phyloP scores from a whole-genome alignment of 2,888 invertebrate species.

The Serrognathus titanus region DNA sequence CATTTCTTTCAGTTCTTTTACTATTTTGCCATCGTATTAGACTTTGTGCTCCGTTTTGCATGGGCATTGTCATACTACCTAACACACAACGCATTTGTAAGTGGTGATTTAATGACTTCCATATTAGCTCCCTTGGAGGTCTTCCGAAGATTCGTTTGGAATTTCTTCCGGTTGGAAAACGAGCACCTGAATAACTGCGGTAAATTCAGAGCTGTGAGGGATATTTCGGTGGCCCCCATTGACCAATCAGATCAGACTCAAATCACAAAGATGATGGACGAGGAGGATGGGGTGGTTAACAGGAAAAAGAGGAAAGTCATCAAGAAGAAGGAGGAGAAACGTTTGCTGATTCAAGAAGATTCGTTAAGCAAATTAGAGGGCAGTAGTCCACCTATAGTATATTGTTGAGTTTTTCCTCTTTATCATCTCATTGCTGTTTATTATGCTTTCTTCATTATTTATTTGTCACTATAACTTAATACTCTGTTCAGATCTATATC shows the following conservation, averaged over 20 bases:
- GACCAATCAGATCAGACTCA: slow-evolving; percentile 71
- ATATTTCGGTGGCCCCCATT: slow-evolving; percentile 76
- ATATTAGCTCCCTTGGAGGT: slow-evolving; percentile 67
- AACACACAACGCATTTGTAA: slow-evolving; percentile 61
- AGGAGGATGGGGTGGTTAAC: slow-evolving; percentile 64
- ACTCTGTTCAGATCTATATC: too few species aligned
- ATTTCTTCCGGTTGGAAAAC: slow-evolving; percentile 85
- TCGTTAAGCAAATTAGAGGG: slow-evolving; percentile 39
- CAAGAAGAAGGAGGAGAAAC: slow-evolving; percentile 48
- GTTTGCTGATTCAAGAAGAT: slow-evolving; percentile 47
- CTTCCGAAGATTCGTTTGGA: slow-evolving; percentile 75
- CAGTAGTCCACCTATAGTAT: slow-evolving; percentile 12
- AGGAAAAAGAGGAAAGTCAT: slow-evolving; percentile 42
- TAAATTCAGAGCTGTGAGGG: slow-evolving; percentile 81
- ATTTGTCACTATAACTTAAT: too few species aligned
- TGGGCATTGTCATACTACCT: slow-evolving; percentile 74
- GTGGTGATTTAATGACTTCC: slow-evolving; percentile 64
- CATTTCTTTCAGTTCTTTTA: slow-evolving; percentile 62
- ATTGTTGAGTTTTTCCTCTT: too few species aligned
- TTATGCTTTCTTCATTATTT: too few species aligned
- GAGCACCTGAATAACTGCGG: slow-evolving; percentile 89
- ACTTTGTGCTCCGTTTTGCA: slow-evolving; percentile 72
- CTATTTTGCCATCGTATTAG: slow-evolving; percentile 79
- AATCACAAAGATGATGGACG: slow-evolving; percentile 74
- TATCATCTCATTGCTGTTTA: too few species aligned